phyloP scores from a whole-genome alignment of 1,140 invertebrate genomes.

The Danaus melanippus region DNA sequence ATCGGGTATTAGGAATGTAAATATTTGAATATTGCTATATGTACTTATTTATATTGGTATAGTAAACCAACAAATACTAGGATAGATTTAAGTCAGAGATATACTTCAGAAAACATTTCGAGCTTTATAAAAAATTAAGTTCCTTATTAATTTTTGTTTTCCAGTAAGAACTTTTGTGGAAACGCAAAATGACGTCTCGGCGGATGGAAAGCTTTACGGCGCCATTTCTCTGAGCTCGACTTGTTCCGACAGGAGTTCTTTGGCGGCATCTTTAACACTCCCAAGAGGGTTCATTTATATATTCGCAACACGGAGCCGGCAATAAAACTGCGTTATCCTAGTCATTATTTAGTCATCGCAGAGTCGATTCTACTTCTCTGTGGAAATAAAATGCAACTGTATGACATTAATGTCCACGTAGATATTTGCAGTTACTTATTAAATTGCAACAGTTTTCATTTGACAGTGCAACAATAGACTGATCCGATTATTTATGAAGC shows the following conservation, averaged over 20 bases:
- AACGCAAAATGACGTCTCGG: constrained; percentile 57
- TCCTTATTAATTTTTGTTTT: constrained; percentile 42
- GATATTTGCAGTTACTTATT: constrained; percentile 21
- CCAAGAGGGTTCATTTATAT: constrained; percentile 68
- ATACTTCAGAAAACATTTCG: too few species aligned
- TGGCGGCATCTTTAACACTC: constrained; percentile 67
- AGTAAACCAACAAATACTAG: too few species aligned
- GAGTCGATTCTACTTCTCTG: constrained; percentile 35
- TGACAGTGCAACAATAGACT: too few species aligned
- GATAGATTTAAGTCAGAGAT: too few species aligned
- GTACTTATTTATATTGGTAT: too few species aligned
- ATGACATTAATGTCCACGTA: constrained; percentile 36
- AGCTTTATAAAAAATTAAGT: constrained; percentile 1
- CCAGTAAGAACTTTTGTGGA: constrained; percentile 33
- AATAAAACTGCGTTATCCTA: constrained; percentile 69
- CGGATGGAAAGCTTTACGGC: constrained; percentile 60
- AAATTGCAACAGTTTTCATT: too few species aligned
- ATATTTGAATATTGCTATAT: too few species aligned
- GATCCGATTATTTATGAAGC: too few species aligned
- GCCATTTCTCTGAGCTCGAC: constrained; percentile 58
- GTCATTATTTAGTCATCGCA: constrained; percentile 70
- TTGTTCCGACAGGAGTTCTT: constrained; percentile 66
- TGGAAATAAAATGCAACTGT: constrained; percentile 62
- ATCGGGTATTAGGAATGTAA: too few species aligned
- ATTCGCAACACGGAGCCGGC: constrained; percentile 66